Percentiles rank a stretch among this genome's conserved stretches.
Evolutionary conservation across 2,888 invertebrate species (phyloP).

Genomic region (Chymomyza procnemis): DNA sequence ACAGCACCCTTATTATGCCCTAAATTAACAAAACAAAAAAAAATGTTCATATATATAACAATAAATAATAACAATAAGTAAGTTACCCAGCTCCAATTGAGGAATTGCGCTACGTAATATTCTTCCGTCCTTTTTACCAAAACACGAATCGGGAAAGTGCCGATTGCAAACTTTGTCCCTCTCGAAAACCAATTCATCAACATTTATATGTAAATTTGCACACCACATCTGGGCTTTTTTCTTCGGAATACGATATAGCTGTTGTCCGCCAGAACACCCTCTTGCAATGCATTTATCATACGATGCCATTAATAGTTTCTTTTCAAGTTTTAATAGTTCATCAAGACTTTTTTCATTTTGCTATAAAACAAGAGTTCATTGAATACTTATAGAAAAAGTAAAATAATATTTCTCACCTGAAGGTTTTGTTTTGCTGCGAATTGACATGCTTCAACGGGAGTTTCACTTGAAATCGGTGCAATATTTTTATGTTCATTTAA

Average conservation of each 20-base stretch:
- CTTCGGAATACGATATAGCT: not conserved
- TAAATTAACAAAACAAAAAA: not conserved
- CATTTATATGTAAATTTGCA: not conserved
- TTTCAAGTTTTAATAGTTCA: not conserved
- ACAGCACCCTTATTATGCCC: not conserved
- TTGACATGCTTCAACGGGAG: not conserved
- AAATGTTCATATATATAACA: not conserved
- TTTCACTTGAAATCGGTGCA: not conserved
- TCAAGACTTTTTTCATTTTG: not conserved
- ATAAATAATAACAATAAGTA: too few relatives aligned
- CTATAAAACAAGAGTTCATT: not conserved
- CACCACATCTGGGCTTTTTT: not conserved
- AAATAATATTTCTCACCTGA: not conserved
- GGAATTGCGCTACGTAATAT: not conserved
- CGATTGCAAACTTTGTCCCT: not conserved
- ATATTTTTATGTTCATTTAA: too few relatives aligned
- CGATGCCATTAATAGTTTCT: not conserved
- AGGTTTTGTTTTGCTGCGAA: not conserved
- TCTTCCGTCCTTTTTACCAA: not conserved
- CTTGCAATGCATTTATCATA: not conserved
- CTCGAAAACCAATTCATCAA: not conserved
- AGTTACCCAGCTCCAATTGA: not conserved
- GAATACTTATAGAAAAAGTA: not conserved
- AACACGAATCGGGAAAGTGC: not conserved
- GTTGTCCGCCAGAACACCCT: not conserved